phyloP scores from a whole-genome alignment of 2,113 vertebrate genomes.

The Trichomycterus rosablanca region DNA sequence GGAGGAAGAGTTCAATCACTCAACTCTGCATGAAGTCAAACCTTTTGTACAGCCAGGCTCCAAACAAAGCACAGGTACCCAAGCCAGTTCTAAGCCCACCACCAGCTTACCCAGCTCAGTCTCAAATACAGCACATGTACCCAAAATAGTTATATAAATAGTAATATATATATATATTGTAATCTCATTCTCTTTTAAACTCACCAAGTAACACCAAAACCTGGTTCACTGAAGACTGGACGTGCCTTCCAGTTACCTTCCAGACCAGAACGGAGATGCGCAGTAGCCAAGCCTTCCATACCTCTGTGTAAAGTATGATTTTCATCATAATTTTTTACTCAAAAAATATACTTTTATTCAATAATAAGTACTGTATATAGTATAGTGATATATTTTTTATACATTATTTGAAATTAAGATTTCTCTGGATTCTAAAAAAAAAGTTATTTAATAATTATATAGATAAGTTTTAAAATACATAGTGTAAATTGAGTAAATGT shows the following conservation, averaged over 20 bases:
- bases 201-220: neutral
- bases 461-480: no score
- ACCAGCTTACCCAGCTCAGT: neutral
- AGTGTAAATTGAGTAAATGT: no score
- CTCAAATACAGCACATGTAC: neutral
- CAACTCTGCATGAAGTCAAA: slow-evolving; percentile 45
- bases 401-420: no score
- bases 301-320: slow-evolving; percentile 6
- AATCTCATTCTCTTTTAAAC: neutral
- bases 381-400: no score
- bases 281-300: neutral
- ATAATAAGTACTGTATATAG: no score
- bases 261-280: slow-evolving; percentile 5
- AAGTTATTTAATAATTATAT: no score
- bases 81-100: neutral
- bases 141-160: no score
- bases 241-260: neutral
- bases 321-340: neutral
- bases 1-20: slow-evolving; percentile 64
- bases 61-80: slow-evolving; percentile 2
- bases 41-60: slow-evolving; percentile 12
- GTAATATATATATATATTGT: neutral
- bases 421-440: no score
- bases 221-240: slow-evolving; percentile 8
- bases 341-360: no score